A percentile compares a stretch with the other conserved stretches of the same genome.
phyloP scores from a whole-genome alignment of 2,113 vertebrate species.

The Grantiella picta region DNA sequence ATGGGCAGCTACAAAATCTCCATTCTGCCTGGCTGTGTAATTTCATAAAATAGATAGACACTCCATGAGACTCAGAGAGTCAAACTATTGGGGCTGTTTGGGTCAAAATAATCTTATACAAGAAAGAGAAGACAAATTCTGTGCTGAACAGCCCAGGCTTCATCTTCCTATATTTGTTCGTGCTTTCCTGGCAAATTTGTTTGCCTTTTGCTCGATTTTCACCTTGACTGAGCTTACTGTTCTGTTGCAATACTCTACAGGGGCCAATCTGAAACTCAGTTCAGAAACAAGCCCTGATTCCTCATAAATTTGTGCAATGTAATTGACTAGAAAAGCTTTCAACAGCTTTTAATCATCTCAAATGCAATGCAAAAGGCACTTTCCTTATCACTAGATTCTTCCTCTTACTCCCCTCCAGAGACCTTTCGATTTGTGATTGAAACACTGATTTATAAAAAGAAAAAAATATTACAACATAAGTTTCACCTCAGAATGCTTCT shows the following conservation, averaged over 20 bases:
- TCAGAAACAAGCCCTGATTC: not conserved
- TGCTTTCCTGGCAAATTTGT: not conserved
- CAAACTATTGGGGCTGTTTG: not conserved
- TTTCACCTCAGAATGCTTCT: not conserved
- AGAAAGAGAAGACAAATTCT: not conserved
- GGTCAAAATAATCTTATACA: not conserved
- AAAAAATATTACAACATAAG: not conserved
- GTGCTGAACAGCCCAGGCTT: fast-evolving
- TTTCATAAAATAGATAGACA: not conserved
- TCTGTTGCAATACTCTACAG: not conserved
- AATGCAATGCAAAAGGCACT: not conserved
- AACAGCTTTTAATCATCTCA: not conserved
- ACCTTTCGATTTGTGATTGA: not conserved
- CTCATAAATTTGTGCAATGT: not conserved
- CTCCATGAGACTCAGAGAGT: not conserved
- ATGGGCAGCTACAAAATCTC: not conserved
- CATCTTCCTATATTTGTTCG: not conserved
- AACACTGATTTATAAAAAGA: not conserved
- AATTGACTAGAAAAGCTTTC: not conserved
- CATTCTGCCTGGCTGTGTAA: not conserved
- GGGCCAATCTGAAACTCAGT: not conserved
- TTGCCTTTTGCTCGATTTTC: not conserved
- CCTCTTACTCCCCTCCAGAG: not conserved
- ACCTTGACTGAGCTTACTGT: not conserved
- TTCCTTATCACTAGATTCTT: not conserved